Base-by-base conservation (phyloP, 1,140 invertebrate genomes). In the Listronotus oregonensis region DNA sequence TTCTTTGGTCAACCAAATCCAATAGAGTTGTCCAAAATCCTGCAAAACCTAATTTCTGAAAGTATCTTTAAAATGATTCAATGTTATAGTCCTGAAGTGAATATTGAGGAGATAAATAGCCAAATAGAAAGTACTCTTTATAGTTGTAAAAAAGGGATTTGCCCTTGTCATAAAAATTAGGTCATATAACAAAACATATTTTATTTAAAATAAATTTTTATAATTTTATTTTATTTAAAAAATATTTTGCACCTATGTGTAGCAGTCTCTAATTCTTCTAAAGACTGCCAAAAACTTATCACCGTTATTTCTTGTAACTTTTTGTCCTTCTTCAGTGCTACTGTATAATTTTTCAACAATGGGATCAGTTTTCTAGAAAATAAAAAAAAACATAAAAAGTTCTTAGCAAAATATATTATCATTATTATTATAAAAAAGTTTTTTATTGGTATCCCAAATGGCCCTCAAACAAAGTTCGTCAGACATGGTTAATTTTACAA, bases 271-370 rank as follows among this genome's bases (percentile, higher is more conserved):
- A 67, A 92, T 84, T 79, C 94, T 85, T 78, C 83, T 82, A 78
- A 94, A 99, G 39, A 98, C 90, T 66, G 96, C 96, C 60, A 95
- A 75, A 84, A 90, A 98, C 81, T 98, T 98, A 44, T 92, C 86
- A 40, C 97, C 97, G 66, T 93, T 90, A 79, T 98, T 98, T 73
- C 97, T 85, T 10, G 94, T 90, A 0, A 99, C 97, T 85, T 99
- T 99, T 81, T 98, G 90, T 0, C 96, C 97, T 84, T 99, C 97
- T 83, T 99, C 97, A 46, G 95, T 96, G 75, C 93, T 95, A 73
- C 93, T 89, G 78, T 88, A 95, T 3, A 99, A 81, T 79, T 96
- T 93, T 11, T 90, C 87, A 15, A 96, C 86, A 65, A 99, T 87
- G 31, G 88, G 86, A 85, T 99, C 97, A 8, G 75, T 70, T 70